phyloP scores from a whole-genome alignment of 2,888 invertebrate species.

The Dynastes tityus region DNA sequence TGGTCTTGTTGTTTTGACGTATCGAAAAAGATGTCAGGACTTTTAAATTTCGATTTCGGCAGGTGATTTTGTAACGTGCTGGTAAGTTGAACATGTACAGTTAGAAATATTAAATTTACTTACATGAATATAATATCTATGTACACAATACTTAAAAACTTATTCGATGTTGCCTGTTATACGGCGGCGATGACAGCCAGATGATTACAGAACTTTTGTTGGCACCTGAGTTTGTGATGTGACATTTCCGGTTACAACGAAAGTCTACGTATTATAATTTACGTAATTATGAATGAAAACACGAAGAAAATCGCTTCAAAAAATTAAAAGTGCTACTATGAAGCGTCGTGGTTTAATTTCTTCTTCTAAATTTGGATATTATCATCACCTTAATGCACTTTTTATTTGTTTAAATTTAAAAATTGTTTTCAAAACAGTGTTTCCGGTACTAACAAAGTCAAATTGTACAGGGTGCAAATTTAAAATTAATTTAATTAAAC shows the following conservation, averaged over 20 bases:
- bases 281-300: constrained; percentile 31
- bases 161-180: constrained; percentile 44
- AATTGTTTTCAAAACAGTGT: constrained; percentile 23
- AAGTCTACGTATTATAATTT: constrained; percentile 8
- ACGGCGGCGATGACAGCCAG: constrained; percentile 46
- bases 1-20: constrained; percentile 34
- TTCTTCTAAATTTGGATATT: not conserved
- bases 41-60: constrained; percentile 38
- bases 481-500: not conserved
- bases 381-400: not conserved
- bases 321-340: not conserved
- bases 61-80: not conserved
- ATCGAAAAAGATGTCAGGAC: constrained; percentile 17
- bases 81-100: not conserved
- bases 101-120: constrained; percentile 27
- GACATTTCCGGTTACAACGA: constrained; percentile 59
- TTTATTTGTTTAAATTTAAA: constrained; percentile 1
- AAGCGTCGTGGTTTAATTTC: not conserved
- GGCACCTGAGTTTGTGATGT: constrained; percentile 64
- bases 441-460: constrained; percentile 49
- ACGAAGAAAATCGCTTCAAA: not conserved
- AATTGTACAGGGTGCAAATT: constrained; percentile 30
- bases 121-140: constrained; percentile 52
- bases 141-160: constrained; percentile 46
- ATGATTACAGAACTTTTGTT: constrained; percentile 57